Evolutionary conservation across 2,113 vertebrate genomes (phyloP).

Genomic region (Clupea harengus): DNA sequence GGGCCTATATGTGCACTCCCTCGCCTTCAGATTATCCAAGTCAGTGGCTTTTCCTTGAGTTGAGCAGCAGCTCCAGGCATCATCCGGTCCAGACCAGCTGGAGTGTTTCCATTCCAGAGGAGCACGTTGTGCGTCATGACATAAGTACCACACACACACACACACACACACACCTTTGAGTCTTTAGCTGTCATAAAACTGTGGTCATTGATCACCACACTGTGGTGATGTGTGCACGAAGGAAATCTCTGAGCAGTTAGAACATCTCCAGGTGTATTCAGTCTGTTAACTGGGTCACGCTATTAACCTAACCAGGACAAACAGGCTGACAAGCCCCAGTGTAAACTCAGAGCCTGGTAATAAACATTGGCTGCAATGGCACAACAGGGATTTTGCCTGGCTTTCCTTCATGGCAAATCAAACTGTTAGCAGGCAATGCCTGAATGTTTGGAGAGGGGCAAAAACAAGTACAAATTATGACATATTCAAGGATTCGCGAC

Average conservation of each 20-base stretch:
- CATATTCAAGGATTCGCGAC: not conserved
- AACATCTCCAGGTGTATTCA: not conserved
- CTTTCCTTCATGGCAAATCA: not conserved
- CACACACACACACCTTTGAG: not conserved
- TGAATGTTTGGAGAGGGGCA: not conserved
- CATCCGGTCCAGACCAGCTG: not conserved
- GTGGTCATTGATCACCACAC: not conserved
- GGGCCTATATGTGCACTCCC: constrained; percentile 21
- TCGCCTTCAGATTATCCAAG: constrained; percentile 45
- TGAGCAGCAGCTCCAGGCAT: not conserved
- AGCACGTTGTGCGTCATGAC: not conserved
- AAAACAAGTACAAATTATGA: not conserved
- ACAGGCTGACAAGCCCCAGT: not conserved
- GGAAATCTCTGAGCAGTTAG: not conserved
- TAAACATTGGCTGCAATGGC: not conserved
- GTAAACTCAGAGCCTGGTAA: not conserved
- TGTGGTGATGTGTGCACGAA: not conserved
- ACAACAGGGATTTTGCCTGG: not conserved
- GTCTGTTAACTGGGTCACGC: not conserved
- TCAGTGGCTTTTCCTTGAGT: constrained; percentile 53
- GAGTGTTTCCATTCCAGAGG: constrained; percentile 5
- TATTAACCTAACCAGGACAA: not conserved
- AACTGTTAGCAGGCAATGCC: not conserved
- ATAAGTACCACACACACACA: not conserved
- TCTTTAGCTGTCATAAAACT: not conserved